Evolutionary conservation across 2,113 vertebrate species (phyloP).

Genomic region (Ptilorrhoa leucosticta): DNA sequence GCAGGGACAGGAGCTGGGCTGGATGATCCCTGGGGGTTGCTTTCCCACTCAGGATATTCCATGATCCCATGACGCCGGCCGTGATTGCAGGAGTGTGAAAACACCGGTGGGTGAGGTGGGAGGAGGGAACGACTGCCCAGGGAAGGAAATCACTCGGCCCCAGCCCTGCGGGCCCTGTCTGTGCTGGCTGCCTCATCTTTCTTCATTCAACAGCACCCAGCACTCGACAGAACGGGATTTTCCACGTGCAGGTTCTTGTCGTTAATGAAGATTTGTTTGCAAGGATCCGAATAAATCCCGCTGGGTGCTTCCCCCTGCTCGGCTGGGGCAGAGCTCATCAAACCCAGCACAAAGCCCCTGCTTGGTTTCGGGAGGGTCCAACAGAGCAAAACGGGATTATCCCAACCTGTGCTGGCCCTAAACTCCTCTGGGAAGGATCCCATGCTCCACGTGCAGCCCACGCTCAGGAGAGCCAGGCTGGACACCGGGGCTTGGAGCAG

Average conservation of each 20-base stretch:
- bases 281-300: not conserved
- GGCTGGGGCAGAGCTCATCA: not conserved
- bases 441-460: rapidly evolving
- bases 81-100: rapidly evolving
- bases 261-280: not conserved
- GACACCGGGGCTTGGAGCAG: not conserved
- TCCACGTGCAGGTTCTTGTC: rapidly evolving
- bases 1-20: rapidly evolving
- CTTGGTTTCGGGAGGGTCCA: rapidly evolving
- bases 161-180: not conserved
- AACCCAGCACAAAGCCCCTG: not conserved
- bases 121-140: not conserved
- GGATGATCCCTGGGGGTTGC: not conserved
- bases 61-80: rapidly evolving
- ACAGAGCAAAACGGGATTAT: rapidly evolving
- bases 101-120: rapidly evolving
- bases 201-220: not conserved
- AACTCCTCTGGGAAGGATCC: not conserved
- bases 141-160: not conserved
- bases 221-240: not conserved
- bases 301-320: not conserved
- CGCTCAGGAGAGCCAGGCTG: not conserved
- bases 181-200: not conserved
- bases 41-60: not conserved
- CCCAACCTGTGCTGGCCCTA: rapidly evolving